Percentiles rank a stretch among this genome's conserved stretches.
Evolutionary conservation across 1,140 invertebrate genomes (phyloP).

Genomic region (Drosophila melanogaster): DNA sequence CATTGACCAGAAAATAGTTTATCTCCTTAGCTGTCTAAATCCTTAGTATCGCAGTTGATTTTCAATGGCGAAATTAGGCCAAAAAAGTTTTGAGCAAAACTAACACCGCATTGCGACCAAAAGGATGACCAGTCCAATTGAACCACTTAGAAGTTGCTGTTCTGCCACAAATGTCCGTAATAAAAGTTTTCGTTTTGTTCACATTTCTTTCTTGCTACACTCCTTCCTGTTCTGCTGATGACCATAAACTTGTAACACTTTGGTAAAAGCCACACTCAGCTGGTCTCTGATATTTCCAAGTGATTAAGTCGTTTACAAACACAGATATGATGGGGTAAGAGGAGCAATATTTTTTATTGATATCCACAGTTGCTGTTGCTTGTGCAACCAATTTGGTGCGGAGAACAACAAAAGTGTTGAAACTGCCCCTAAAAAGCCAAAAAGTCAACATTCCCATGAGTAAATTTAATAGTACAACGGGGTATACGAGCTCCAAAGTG

Average conservation of each 20-base stretch:
- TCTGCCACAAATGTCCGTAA: conserved; percentile 47
- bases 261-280: conserved; percentile 18
- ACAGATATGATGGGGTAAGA: conserved; percentile 45
- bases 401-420: conserved; percentile 58
- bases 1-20: conserved; percentile 13
- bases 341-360: conserved; percentile 54
- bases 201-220: conserved; percentile 1
- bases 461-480: conserved; percentile 70
- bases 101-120: conserved; percentile 42
- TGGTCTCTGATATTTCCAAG: conserved; percentile 49
- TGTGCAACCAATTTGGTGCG: conserved; percentile 56
- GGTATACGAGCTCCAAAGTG: conserved; percentile 53
- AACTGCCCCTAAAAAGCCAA: conserved; percentile 44
- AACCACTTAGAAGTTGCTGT: conserved; percentile 51
- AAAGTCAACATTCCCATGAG: conserved; percentile 72
- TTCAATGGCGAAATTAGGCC: conserved; percentile 46
- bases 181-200: conserved; percentile 50
- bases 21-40: conserved; percentile 24
- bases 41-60: conserved; percentile 46
- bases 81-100: conserved; percentile 37
- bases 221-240: conserved; percentile 28
- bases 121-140: conserved; percentile 20
- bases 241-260: conserved; percentile 59
- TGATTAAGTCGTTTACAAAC: conserved; percentile 65
- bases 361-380: conserved; percentile 45